Evolutionary conservation across 2,113 vertebrate genomes (phyloP).

Genomic region (Indri indri): DNA sequence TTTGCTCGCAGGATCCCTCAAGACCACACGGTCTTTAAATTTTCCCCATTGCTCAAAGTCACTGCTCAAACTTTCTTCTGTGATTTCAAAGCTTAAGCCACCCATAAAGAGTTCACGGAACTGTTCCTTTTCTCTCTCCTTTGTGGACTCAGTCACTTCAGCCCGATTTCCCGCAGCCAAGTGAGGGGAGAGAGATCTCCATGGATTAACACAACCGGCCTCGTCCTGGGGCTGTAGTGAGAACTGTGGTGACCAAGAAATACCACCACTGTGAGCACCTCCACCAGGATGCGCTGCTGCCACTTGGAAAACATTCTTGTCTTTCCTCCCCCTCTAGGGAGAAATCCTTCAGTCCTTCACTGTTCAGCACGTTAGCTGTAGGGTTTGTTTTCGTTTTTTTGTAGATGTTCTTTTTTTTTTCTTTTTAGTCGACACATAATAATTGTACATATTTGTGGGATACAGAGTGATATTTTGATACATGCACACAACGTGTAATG

Average conservation of each 20-base stretch:
- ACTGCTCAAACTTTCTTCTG: slow-evolving; percentile 89
- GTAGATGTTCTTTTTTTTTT: not conserved
- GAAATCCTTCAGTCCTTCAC: not conserved
- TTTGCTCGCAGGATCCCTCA: slow-evolving; percentile 91
- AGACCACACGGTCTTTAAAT: slow-evolving; percentile 90
- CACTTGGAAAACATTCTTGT: no score
- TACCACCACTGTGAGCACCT: no score
- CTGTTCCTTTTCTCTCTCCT: slow-evolving; percentile 90
- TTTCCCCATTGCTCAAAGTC: slow-evolving; percentile 92
- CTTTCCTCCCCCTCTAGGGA: not conserved
- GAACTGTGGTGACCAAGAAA: no score
- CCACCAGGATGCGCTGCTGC: no score
- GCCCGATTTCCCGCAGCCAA: no score
- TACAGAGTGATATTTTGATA: not conserved
- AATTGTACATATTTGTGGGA: not conserved
- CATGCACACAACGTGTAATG: not conserved
- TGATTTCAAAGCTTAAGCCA: slow-evolving; percentile 90
- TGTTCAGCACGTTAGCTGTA: not conserved
- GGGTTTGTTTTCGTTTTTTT: not conserved
- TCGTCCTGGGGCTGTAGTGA: no score
- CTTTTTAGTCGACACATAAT: not conserved
- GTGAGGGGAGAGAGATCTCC: no score
- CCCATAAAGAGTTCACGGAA: slow-evolving; percentile 91
- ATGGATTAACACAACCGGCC: no score
- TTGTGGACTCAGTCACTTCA: no score